Base-by-base conservation (phyloP, 1,140 invertebrate genomes). In the Lysiphlebus fabarum region DNA sequence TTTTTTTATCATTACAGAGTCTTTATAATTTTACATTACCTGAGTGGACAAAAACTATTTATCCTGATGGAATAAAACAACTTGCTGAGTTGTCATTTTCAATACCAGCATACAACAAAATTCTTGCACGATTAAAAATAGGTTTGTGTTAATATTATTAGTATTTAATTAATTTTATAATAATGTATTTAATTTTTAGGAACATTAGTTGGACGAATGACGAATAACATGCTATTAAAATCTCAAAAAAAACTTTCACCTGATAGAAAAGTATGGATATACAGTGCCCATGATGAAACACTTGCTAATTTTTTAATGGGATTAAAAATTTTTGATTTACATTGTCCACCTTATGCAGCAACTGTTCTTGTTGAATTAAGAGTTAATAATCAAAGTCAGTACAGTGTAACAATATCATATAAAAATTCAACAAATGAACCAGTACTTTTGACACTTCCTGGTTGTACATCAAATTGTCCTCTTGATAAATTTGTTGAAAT, bases 211-310 rank as follows among this genome's bases (percentile, higher is more conserved):
- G 83, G 85, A 67, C 81, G 86, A 65, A 86, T 91, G 37, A 72
- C 86, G 6, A 58, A 82, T 1, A 81, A 86, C 43, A 84, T 89
- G 74, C 63, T 75, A 0, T 63, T 74, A 2, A 82, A 84, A 63
- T 72, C 77, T 0, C 66, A 70, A 62, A 68, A 68, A 14, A 56
- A 53, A 56, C 61, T 84, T 33, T 63, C 66, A 1, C 82, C 83
- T 6, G 68, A 84, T 62, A 80, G 85, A 38, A 90, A 87, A 65
- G 61, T 92, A 48, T 85, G 84, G 68, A 81, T 92, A 26, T 92
- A 90, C 67, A 92, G 89, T 68, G 88, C 82, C 34, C 93, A 96
- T 73, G 93, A 96, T 73, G 86, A 87, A 5, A 95, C 90, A 0
- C 71, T 95, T 7, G 87, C 88, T 0, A 89, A 87, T 66, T 65